A percentile compares a stretch with the other conserved stretches of the same genome.
phyloP scores from a whole-genome alignment of 2,113 vertebrate species.

The Baryphthengus martii region DNA sequence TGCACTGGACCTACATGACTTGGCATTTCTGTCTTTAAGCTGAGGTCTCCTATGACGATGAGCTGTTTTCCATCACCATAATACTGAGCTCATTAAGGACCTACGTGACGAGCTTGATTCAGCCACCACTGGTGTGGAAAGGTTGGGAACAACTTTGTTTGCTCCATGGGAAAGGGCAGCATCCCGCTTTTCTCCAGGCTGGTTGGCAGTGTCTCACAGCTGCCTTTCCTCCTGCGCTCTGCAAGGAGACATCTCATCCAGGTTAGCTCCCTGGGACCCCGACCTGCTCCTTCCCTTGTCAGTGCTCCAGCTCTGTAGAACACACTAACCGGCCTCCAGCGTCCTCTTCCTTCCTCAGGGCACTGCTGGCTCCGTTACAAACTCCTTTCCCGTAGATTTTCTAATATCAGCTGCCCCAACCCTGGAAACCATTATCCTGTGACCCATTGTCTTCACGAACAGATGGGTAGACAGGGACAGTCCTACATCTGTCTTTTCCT shows the following conservation, averaged over 20 bases:
- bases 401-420: neutral
- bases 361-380: neutral
- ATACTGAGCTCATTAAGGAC: neutral
- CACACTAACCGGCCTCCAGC: neutral
- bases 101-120: fast-evolving
- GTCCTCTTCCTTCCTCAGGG: neutral
- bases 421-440: neutral
- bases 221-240: neutral
- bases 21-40: neutral
- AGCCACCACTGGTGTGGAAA: neutral
- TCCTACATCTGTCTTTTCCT: constrained; percentile 43
- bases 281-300: neutral
- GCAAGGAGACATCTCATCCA: neutral
- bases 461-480: neutral
- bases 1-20: neutral
- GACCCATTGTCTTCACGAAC: constrained; percentile 3
- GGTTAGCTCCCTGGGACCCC: neutral
- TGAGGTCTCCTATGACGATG: neutral
- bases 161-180: neutral
- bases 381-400: neutral
- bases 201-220: neutral
- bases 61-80: neutral
- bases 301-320: neutral
- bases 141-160: neutral
- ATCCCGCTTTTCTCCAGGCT: fast-evolving